phyloP scores from a whole-genome alignment of 2,113 vertebrate genomes.

The Telmatochromis sp. region DNA sequence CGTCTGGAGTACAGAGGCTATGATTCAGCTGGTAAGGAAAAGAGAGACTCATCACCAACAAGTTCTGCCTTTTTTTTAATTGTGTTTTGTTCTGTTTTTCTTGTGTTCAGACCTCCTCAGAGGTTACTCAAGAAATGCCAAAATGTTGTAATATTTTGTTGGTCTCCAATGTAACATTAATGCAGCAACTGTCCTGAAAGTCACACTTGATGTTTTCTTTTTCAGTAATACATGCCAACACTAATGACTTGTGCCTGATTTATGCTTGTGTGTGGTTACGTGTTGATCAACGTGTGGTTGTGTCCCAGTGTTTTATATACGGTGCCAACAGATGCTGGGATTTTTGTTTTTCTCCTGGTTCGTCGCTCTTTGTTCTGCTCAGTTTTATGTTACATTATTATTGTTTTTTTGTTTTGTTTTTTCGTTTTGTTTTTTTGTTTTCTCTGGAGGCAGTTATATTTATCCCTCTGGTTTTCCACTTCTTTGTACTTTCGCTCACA shows the following conservation, averaged over 20 bases:
- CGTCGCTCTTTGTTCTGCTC: not conserved
- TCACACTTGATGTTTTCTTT: not conserved
- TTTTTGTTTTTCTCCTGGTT: not conserved
- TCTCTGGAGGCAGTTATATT: not conserved
- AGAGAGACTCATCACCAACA: not conserved
- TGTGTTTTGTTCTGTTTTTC: not conserved
- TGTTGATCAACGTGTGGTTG: not conserved
- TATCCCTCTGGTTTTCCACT: not conserved
- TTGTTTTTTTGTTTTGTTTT: not conserved
- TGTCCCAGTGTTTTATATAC: not conserved
- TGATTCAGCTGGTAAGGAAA: conserved; percentile 87
- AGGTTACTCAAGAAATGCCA: not conserved
- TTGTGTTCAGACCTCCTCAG: not conserved
- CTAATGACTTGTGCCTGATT: not conserved
- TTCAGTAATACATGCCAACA: not conserved
- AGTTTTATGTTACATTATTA: not conserved
- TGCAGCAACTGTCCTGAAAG: not conserved
- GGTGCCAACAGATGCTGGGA: not conserved
- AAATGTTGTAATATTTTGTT: not conserved
- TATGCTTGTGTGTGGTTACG: not conserved
- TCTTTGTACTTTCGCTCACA: not conserved
- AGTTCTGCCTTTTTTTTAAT: not conserved
- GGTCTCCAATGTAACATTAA: not conserved
- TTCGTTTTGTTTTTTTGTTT: not conserved
- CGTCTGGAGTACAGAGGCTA: conserved; percentile 97